These are phyloP conservation scores for Gambusia affinis DNA, from an alignment of 2,113 vertebrate species.

Conservation along the genomic window DNA sequence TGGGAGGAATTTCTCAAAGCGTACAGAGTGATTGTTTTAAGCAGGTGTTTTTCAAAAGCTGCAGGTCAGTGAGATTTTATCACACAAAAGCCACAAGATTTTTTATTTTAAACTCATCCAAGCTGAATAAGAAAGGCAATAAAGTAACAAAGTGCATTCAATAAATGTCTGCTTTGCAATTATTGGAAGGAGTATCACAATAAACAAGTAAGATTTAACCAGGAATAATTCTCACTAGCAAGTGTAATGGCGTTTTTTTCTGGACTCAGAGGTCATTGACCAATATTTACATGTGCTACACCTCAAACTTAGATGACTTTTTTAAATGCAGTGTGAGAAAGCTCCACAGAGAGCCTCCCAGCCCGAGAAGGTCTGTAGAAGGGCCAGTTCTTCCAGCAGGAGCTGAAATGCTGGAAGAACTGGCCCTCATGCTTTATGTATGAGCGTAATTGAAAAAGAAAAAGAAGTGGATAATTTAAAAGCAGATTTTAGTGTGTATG, in stretches of 20 bases:
- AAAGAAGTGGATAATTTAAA: neutral
- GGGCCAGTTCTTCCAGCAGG: no score
- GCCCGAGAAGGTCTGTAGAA: neutral
- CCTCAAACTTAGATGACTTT: no score
- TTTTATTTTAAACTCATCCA: neutral
- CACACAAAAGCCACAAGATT: neutral
- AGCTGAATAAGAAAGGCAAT: neutral
- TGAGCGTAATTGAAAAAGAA: neutral
- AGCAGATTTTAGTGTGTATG: neutral
- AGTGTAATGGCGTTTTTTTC: neutral
- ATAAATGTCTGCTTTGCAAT: neutral
- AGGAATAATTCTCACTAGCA: neutral
- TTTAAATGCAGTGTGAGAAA: neutral
- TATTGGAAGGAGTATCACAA: neutral
- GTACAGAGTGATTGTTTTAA: neutral
- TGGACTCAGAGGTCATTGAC: neutral
- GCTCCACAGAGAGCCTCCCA: neutral
- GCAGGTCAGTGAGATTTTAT: neutral
- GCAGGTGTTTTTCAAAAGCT: constrained; percentile 3
- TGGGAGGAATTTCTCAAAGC: neutral
- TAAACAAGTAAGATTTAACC: neutral
- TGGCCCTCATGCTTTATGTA: neutral
- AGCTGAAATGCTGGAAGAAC: constrained; percentile 8
- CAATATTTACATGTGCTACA: neutral
- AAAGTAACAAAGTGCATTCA: neutral